Conservation (phyloP, 2,888 invertebrate genomes). For the Syritta pipiens region DNA sequence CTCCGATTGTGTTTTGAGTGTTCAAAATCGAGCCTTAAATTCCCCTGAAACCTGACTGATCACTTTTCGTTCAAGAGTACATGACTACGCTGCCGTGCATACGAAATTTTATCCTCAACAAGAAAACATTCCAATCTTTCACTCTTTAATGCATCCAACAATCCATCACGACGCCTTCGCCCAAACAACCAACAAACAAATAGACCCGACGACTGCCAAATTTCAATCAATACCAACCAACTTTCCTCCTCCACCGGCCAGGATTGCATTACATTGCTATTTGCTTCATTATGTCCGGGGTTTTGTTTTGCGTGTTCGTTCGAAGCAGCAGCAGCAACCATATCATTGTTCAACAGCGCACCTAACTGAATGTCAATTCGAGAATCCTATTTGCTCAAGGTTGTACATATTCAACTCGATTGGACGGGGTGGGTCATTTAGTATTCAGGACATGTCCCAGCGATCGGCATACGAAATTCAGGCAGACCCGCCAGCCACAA, state of each 20-base stretch:
- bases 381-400: slow-evolving; percentile 60
- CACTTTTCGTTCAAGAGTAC: too few species aligned
- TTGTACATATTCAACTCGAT: slow-evolving; percentile 24
- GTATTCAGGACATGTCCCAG: slow-evolving; percentile 55
- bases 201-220: slow-evolving; percentile 33
- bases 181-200: not conserved
- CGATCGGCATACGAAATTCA: slow-evolving; percentile 41
- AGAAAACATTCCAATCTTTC: slow-evolving; percentile 35
- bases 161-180: slow-evolving; percentile 4
- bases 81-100: too few species aligned
- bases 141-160: slow-evolving; percentile 33
- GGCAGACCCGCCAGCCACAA: not conserved
- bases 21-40: too few species aligned
- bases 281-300: slow-evolving; percentile 55
- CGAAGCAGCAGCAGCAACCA: not conserved
- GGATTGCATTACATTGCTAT: slow-evolving; percentile 60
- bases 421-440: slow-evolving; percentile 24
- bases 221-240: slow-evolving; percentile 61
- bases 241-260: slow-evolving; percentile 19
- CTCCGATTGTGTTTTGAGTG: too few species aligned
- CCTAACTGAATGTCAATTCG: slow-evolving; percentile 68
- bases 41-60: too few species aligned
- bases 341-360: not conserved
- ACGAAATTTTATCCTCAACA: too few species aligned
- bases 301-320: slow-evolving; percentile 54